A percentile compares a stretch with the other conserved stretches of the same genome.
phyloP scores from a whole-genome alignment of 2,113 vertebrate species.

The Carlito syrichta region DNA sequence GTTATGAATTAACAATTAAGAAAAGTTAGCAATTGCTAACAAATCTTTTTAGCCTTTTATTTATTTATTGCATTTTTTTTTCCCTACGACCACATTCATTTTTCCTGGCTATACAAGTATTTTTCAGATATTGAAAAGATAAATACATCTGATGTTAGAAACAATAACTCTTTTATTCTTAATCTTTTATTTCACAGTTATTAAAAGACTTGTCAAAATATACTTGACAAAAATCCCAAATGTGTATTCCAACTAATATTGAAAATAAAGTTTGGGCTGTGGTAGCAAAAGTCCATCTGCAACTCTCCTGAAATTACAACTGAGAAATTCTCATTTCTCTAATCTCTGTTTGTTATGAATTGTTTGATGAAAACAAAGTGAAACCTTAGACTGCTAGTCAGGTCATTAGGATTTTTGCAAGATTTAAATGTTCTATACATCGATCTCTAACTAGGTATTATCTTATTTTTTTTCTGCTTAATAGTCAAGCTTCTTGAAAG shows the following conservation, averaged over 20 bases:
- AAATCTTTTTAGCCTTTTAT: neutral
- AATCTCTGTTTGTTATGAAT: neutral
- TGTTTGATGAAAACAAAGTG: constrained; percentile 2
- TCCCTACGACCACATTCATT: neutral
- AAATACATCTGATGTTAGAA: neutral
- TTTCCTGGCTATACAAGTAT: neutral
- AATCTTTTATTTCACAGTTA: neutral
- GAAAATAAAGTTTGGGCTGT: neutral
- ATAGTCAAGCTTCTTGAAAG: neutral
- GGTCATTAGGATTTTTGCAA: neutral
- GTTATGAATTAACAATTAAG: neutral
- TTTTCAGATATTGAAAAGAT: constrained; percentile 23
- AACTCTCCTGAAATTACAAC: neutral
- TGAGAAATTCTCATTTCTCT: neutral
- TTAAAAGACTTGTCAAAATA: neutral
- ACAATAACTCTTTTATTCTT: neutral
- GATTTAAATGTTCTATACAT: neutral
- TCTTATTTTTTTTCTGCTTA: neutral
- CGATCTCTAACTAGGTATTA: neutral
- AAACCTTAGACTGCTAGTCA: neutral
- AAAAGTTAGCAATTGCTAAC: neutral
- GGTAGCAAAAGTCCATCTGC: neutral
- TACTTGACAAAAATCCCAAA: neutral
- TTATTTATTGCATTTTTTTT: neutral
- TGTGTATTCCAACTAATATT: neutral